Evolutionary conservation across 2,797 vertebrate genomes (phyloP).

Genomic region (Antennarius maculatus): DNA sequence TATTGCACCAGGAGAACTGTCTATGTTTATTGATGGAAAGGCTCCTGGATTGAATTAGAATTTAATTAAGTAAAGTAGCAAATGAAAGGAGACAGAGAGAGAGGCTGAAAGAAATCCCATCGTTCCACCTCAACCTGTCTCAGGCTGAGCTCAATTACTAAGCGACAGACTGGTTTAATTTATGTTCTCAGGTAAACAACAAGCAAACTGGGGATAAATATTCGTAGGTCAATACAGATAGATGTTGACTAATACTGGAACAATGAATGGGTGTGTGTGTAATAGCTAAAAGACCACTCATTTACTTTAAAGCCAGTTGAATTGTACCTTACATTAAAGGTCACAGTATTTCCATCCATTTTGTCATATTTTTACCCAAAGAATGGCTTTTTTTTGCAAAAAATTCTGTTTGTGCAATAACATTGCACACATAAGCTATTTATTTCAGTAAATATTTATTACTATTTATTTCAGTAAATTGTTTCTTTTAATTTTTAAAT

Average conservation of each 20-base stretch:
- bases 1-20: slow-evolving; percentile 36
- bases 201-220: slow-evolving; percentile 71
- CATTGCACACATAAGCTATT: too few species aligned
- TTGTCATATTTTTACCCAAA: neutral
- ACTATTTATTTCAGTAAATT: too few species aligned
- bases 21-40: slow-evolving; percentile 51
- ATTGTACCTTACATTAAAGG: neutral
- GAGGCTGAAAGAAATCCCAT: slow-evolving; percentile 55
- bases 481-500: neutral
- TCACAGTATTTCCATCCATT: neutral
- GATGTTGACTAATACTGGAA: slow-evolving; percentile 23
- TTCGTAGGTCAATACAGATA: slow-evolving; percentile 49
- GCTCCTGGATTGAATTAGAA: slow-evolving; percentile 70
- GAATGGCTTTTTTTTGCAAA: neutral
- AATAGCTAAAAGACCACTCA: neutral
- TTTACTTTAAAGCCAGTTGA: slow-evolving; percentile 10
- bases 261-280: neutral
- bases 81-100: slow-evolving; percentile 65
- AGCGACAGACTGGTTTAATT: slow-evolving; percentile 66
- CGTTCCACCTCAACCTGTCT: slow-evolving; percentile 60
- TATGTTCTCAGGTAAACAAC: slow-evolving; percentile 68
- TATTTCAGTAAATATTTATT: too few species aligned
- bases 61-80: slow-evolving; percentile 73
- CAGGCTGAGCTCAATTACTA: slow-evolving; percentile 66
- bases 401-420: too few species aligned